Percentiles rank a stretch among this genome's conserved stretches.
phyloP scores from a whole-genome alignment of 2,888 invertebrate genomes.

The Spialia ferax region DNA sequence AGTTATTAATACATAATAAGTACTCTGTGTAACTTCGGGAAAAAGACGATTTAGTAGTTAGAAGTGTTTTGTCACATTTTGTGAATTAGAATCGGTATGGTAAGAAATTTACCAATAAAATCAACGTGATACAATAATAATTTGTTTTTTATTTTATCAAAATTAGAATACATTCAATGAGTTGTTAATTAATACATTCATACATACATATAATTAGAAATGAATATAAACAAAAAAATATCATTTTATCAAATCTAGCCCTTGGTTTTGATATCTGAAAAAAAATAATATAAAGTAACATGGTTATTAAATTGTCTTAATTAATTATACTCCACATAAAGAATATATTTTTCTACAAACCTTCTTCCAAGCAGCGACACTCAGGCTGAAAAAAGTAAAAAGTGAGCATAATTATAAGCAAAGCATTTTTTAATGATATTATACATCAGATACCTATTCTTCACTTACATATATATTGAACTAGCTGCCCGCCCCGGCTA shows the following conservation, averaged over 20 bases:
- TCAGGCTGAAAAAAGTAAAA: conserved; percentile 56
- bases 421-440: too few species aligned
- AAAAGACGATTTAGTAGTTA: conserved; percentile 58
- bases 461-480: too few species aligned
- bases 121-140: conserved; percentile 47
- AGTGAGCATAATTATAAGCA: too few species aligned
- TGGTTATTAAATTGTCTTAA: conserved; percentile 10
- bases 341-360: conserved; percentile 46
- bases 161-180: not conserved
- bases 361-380: conserved; percentile 68
- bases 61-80: conserved; percentile 52
- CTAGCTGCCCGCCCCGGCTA: too few species aligned
- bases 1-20: conserved; percentile 8
- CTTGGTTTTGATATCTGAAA: conserved; percentile 41
- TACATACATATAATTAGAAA: not conserved
- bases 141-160: conserved; percentile 44
- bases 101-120: conserved; percentile 66
- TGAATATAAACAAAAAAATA: conserved; percentile 18
- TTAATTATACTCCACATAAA: not conserved
- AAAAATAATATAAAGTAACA: too few species aligned
- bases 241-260: conserved; percentile 28
- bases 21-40: conserved; percentile 2
- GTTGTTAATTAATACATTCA: too few species aligned
- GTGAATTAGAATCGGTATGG: conserved; percentile 57
- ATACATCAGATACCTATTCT: too few species aligned